Evolutionary conservation across 2,797 vertebrate species (phyloP).

Genomic region (Oophaga sylvatica): DNA sequence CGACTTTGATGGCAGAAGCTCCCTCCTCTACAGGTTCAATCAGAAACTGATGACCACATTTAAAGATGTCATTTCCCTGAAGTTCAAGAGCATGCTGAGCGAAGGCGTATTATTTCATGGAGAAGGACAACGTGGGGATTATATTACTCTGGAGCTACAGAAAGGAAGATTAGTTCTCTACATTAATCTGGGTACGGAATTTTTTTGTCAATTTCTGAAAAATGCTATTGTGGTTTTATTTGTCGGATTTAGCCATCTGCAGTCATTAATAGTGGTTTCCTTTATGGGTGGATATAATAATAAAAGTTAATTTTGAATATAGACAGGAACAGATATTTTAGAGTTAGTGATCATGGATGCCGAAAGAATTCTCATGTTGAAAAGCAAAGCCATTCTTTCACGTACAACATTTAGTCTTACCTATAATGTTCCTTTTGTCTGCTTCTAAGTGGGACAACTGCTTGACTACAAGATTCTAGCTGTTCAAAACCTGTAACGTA

Average conservation of each 20-base stretch:
- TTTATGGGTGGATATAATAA: background rate
- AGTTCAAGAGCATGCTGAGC: slow-evolving; percentile 91
- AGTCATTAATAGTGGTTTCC: background rate
- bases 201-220: background rate
- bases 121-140: slow-evolving; percentile 93
- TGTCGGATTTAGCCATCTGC: background rate
- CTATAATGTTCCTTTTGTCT: no score
- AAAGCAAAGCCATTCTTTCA: no score
- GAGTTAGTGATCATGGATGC: no score
- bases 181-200: slow-evolving; percentile 86
- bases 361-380: no score
- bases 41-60: slow-evolving; percentile 97
- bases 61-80: slow-evolving; percentile 94
- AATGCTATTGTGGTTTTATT: slow-evolving; percentile 2
- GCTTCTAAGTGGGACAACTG: no score
- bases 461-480: no score
- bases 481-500: no score
- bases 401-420: no score
- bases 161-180: slow-evolving; percentile 86
- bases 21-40: slow-evolving; percentile 94
- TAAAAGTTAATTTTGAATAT: no score
- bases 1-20: slow-evolving; percentile 94
- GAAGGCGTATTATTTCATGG: slow-evolving; percentile 94
- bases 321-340: no score
- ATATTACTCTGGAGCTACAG: slow-evolving; percentile 92